phyloP scores from a whole-genome alignment of 2,888 invertebrate species.

The Hypselothyrea guttata region DNA sequence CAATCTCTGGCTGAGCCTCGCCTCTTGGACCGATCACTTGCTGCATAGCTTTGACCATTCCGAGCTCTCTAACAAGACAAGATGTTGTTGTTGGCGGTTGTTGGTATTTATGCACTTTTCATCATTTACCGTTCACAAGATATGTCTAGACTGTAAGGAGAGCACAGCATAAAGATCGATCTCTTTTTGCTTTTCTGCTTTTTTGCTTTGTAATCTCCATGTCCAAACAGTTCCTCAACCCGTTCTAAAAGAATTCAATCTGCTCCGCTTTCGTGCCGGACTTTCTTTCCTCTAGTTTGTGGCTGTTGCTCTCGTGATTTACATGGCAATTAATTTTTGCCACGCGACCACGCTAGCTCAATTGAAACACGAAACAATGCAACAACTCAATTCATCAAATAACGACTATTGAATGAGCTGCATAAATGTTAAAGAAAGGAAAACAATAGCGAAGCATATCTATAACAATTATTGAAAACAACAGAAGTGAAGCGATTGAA shows the following conservation, averaged over 20 bases:
- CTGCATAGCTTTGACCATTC: conserved; percentile 67
- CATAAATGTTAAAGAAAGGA: no score
- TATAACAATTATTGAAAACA: no score
- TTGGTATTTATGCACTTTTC: conserved; percentile 52
- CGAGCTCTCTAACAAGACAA: conserved; percentile 54
- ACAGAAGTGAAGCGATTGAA: no score
- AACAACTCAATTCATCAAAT: conserved; percentile 3
- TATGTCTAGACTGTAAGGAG: conserved; percentile 4
- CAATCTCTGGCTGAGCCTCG: conserved; percentile 17
- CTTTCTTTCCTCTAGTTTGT: conserved; percentile 23
- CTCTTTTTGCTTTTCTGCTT: conserved; percentile 4
- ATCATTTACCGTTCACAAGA: conserved; percentile 52
- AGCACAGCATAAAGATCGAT: no score
- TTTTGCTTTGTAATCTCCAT: conserved; percentile 46
- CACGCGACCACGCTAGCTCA: conserved; percentile 57
- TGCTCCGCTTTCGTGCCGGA: conserved; percentile 44
- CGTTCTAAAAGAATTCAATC: conserved; percentile 46
- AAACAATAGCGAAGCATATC: no score
- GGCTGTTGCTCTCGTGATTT: conserved; percentile 41
- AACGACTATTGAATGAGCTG: conserved; percentile 32
- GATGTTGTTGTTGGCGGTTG: conserved; percentile 27
- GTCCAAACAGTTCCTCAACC: conserved; percentile 24
- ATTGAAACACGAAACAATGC: conserved; percentile 34
- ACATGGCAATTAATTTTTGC: conserved; percentile 64
- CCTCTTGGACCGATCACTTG: conserved; percentile 34